Evolutionary conservation across 2,797 vertebrate genomes (phyloP), one percentile per base, ranked within the genome.

Genomic region (Oryzias dopingdopingensis): DNA sequence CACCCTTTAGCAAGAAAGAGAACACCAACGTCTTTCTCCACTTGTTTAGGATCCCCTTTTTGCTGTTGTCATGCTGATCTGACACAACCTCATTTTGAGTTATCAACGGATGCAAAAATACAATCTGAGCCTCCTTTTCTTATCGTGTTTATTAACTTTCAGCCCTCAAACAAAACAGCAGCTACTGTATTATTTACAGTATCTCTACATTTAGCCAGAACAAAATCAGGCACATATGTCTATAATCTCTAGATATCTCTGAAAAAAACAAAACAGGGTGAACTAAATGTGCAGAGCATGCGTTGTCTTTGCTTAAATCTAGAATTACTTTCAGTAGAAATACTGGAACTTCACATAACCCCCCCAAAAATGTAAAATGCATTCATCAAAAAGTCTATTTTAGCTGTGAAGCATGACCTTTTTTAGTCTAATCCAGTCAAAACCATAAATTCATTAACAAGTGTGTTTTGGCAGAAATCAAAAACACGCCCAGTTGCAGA

Each of bases 401-500:
- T n/a, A 50, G 59, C 14, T 44, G 69, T 29, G 62, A 59, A 55
- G 42, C 46, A 46, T 43, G 55, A 56, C 49, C n/a, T 54, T 49
- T 49, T 32, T 32, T 22, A 47, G 26, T 42, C 29, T 16, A 49
- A 29, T 29, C 15, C 42, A 61, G 52, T 22, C 56, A 72, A 61
- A 64, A 42, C 49, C 55, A 49, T 24, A 26, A 3, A 65, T 41
- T 55, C 7, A 2, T 50, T 10, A 4, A 42, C 24, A 22, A 46
- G 4, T n/a, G 23, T 60, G 71, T 62, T 56, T 67, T 20, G 52
- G 29, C 13, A 51, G 52, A 47, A 67, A 65, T 37, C 62, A 61
- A 62, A 82, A 71, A 42, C n/a, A 65, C 5, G 49, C 26, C 47
- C 49, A 40, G 71, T 70, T 85, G 67, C 58, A 77, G 57, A 79